Percentiles rank a stretch among this genome's conserved stretches.
Conservation (phyloP, 2,797 vertebrate species). For the Sandelia bainsii region DNA sequence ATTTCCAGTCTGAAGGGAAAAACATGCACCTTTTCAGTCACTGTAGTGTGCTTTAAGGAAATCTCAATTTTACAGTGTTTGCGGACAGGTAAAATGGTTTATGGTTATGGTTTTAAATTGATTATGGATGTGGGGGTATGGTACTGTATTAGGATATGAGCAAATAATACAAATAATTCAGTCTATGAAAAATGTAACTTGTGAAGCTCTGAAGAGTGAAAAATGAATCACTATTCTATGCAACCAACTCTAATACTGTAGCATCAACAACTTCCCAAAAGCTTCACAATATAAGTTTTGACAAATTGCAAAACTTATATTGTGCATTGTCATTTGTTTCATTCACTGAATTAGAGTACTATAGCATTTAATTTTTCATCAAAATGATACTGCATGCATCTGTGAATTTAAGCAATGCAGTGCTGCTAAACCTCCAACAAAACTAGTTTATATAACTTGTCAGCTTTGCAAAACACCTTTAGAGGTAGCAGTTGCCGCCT, state of each 20-base stretch:
- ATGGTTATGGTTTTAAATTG: background rate
- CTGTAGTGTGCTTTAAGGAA: slow-evolving; percentile 2
- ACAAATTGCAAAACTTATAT: background rate
- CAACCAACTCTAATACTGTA: background rate
- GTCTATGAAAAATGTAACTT: background rate
- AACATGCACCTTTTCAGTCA: slow-evolving; percentile 6
- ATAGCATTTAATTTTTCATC: background rate
- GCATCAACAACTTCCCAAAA: background rate
- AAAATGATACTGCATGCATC: background rate
- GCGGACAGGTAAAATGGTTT: slow-evolving; percentile 2
- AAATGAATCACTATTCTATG: background rate
- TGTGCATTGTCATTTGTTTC: background rate
- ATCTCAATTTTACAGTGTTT: slow-evolving; percentile 15
- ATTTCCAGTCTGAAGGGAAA: slow-evolving; percentile 26
- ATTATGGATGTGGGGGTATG: background rate
- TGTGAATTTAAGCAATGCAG: background rate
- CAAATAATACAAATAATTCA: background rate
- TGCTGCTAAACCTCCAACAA: no score
- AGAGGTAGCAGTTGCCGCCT: no score
- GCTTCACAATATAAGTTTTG: no score
- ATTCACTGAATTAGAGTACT: background rate
- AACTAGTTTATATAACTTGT: no score
- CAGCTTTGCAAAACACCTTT: no score
- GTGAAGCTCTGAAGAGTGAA: background rate
- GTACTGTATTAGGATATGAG: no score